phyloP scores from a whole-genome alignment of 2,113 vertebrate genomes.

The Pseudorectes ferrugineus region DNA sequence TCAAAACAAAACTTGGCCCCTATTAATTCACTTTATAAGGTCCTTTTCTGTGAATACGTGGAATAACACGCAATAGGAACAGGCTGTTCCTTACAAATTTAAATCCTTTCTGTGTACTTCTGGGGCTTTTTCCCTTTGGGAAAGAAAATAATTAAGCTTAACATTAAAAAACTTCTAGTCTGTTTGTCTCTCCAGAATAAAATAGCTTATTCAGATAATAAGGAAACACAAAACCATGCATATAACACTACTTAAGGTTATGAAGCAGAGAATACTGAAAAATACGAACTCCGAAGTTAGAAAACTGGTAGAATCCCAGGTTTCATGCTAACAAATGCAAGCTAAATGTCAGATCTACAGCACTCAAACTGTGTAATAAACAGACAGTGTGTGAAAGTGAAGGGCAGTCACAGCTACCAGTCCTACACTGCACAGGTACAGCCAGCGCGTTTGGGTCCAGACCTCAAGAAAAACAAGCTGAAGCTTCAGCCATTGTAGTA shows the following conservation, averaged over 20 bases:
- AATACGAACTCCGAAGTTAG: not conserved
- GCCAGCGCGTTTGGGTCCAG: not conserved
- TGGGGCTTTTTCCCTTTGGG: not conserved
- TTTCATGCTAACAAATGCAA: conserved; percentile 31
- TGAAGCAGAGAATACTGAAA: conserved; percentile 12
- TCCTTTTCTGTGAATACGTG: not conserved
- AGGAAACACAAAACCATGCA: conserved; percentile 47
- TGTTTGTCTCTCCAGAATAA: not conserved
- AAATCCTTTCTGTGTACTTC: not conserved
- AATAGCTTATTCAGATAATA: not conserved
- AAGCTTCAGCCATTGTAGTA: not conserved
- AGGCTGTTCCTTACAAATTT: not conserved
- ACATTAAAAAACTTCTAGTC: not conserved
- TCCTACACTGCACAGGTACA: not conserved
- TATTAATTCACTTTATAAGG: not conserved
- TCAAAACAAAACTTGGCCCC: not conserved
- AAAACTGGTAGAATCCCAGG: not conserved
- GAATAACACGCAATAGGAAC: not conserved
- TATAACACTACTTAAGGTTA: not conserved
- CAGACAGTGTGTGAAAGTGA: not conserved
- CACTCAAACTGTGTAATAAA: not conserved
- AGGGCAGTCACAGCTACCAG: not conserved
- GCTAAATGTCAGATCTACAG: not conserved
- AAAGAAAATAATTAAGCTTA: not conserved
- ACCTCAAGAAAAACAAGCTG: not conserved